Conservation (phyloP, 2,888 invertebrate genomes). For the Cotesia congregata region DNA sequence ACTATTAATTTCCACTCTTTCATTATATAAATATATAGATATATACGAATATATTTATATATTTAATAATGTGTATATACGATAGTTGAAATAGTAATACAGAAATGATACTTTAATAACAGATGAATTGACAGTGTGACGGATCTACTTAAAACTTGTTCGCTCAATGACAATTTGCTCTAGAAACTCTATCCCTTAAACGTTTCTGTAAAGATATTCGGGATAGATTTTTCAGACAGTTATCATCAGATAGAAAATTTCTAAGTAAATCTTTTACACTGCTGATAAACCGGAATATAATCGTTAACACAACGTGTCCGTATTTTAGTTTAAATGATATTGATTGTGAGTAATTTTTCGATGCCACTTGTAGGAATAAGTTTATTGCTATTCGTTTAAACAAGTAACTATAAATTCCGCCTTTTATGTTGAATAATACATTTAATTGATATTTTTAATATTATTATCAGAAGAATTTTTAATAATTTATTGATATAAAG, state of each 20-base stretch:
- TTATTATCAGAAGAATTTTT: slow-evolving; percentile 1
- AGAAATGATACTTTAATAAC: slow-evolving; percentile 33
- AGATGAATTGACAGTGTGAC: slow-evolving; percentile 10
- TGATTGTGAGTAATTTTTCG: slow-evolving; percentile 1
- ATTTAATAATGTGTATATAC: slow-evolving; percentile 48
- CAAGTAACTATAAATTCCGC: slow-evolving; percentile 31
- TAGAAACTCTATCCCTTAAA: too few species aligned
- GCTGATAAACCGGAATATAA: not conserved
- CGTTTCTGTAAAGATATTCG: too few species aligned
- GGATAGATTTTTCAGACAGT: too few species aligned
- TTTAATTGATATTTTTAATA: not conserved
- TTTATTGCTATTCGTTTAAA: slow-evolving; percentile 23
- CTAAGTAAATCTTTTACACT: not conserved
- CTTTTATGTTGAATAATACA: slow-evolving; percentile 24
- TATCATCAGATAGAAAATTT: too few species aligned
- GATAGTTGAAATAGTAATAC: slow-evolving; percentile 47
- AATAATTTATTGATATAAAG: slow-evolving; percentile 20
- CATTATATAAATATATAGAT: slow-evolving; percentile 6
- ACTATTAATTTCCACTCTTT: slow-evolving; percentile 63
- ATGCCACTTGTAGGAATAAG: slow-evolving; percentile 10
- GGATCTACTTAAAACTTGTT: too few species aligned
- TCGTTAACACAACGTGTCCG: not conserved
- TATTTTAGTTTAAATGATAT: not conserved
- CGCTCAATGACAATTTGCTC: too few species aligned
- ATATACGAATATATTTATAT: not conserved